Evolutionary conservation across 2,888 invertebrate genomes (phyloP).

Genomic region (Scrobipalpa atriplicella): DNA sequence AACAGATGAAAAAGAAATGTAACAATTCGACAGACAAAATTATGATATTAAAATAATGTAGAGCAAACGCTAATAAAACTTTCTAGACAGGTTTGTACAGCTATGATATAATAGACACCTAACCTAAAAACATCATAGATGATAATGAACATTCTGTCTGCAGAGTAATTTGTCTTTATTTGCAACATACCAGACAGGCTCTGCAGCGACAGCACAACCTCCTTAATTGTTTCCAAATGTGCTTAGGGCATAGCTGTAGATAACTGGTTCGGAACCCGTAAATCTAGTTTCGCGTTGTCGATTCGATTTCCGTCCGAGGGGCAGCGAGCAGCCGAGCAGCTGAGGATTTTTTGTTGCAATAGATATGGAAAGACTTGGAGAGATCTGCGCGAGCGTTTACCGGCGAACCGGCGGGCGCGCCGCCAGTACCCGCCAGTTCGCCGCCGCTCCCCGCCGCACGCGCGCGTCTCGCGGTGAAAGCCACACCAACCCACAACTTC

Average conservation of each 20-base stretch:
- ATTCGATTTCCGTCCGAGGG: conserved; percentile 58
- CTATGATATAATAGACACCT: neutral
- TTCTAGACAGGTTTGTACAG: neutral
- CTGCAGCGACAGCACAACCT: conserved; percentile 16
- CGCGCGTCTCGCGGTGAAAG: conserved; percentile 51
- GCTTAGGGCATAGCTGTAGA: conserved; percentile 37
- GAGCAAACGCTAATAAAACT: neutral
- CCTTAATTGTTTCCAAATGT: conserved; percentile 53
- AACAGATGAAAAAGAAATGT: neutral
- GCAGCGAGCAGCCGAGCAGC: conserved; percentile 48
- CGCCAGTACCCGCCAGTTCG: conserved; percentile 53
- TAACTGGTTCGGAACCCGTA: conserved; percentile 54
- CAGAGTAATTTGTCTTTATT: conserved; percentile 12
- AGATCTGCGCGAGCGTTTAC: conserved; percentile 68
- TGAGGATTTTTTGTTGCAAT: conserved; percentile 60
- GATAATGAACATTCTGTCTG: conserved; percentile 4
- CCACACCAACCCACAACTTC: conserved; percentile 36
- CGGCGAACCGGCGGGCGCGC: conserved; percentile 40
- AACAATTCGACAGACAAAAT: neutral
- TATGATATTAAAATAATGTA: neutral
- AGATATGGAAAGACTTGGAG: conserved; percentile 58
- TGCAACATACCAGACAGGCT: conserved; percentile 1
- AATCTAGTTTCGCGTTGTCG: conserved; percentile 58
- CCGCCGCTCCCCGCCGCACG: conserved; percentile 70
- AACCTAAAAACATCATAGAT: neutral